These are phyloP conservation scores for Vombatus ursinus DNA, from an alignment of 2,113 vertebrate genomes.

Conservation along the genomic window DNA sequence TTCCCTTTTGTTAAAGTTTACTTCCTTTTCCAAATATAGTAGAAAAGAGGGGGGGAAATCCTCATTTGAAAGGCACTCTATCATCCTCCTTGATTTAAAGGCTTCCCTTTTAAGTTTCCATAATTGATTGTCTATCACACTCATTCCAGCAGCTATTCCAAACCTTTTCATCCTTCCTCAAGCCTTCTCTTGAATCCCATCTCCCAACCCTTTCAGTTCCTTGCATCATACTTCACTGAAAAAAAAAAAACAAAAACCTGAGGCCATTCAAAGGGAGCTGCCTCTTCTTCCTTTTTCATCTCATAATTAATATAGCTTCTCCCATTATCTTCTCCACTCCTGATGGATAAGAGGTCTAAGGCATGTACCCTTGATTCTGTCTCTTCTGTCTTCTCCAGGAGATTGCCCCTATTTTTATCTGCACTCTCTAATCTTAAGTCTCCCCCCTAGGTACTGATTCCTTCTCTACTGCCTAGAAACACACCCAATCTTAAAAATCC, in stretches of 20 bases:
- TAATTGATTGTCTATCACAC: background rate
- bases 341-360: background rate
- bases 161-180: background rate
- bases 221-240: background rate
- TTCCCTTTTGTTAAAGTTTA: background rate
- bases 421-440: background rate
- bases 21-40: slow-evolving; percentile 21
- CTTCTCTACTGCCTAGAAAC: background rate
- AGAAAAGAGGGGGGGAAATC: background rate
- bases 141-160: background rate
- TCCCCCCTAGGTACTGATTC: background rate
- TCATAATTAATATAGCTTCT: background rate
- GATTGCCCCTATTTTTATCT: background rate
- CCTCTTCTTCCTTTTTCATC: background rate
- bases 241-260: no score
- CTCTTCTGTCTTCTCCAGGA: background rate
- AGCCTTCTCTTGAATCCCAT: background rate
- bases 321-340: background rate
- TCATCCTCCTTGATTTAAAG: background rate
- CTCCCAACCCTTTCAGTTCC: background rate
- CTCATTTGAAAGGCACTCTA: background rate
- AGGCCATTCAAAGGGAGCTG: background rate
- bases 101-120: background rate
- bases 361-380: background rate
- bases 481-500: background rate